phyloP scores from a whole-genome alignment of 2,797 vertebrate genomes.

The Falco concolor region DNA sequence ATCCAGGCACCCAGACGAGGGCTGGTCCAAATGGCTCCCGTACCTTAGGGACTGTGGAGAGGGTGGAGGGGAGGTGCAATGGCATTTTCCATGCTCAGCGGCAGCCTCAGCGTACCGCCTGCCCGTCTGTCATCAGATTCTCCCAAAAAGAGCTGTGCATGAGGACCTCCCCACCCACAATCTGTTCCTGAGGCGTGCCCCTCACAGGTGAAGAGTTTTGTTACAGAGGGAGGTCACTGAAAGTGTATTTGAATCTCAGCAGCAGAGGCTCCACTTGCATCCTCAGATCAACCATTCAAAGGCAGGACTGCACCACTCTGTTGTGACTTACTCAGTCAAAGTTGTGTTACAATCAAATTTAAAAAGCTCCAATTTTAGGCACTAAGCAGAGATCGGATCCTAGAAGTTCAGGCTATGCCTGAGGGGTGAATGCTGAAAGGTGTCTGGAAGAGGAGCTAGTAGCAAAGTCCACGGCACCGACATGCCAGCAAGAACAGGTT shows the following conservation, averaged over 20 bases:
- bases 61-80: not conserved
- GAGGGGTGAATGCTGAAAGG: not conserved
- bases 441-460: not conserved
- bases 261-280: not conserved
- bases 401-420: not conserved
- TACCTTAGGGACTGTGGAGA: not conserved
- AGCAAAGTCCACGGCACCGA: not conserved
- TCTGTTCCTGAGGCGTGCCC: not conserved
- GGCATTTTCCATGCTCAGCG: not conserved
- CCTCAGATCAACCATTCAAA: rapidly evolving
- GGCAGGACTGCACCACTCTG: not conserved
- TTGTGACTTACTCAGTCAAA: not conserved
- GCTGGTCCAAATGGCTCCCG: not conserved
- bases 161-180: not conserved
- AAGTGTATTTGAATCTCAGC: not conserved
- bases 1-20: not conserved
- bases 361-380: not conserved
- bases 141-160: not conserved
- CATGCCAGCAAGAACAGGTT: not conserved
- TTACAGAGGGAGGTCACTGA: not conserved
- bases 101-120: not conserved
- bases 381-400: not conserved
- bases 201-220: not conserved
- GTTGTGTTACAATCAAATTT: not conserved
- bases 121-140: not conserved